Conservation (phyloP, 2,113 vertebrate species). For the Taurulus bubalis region DNA sequence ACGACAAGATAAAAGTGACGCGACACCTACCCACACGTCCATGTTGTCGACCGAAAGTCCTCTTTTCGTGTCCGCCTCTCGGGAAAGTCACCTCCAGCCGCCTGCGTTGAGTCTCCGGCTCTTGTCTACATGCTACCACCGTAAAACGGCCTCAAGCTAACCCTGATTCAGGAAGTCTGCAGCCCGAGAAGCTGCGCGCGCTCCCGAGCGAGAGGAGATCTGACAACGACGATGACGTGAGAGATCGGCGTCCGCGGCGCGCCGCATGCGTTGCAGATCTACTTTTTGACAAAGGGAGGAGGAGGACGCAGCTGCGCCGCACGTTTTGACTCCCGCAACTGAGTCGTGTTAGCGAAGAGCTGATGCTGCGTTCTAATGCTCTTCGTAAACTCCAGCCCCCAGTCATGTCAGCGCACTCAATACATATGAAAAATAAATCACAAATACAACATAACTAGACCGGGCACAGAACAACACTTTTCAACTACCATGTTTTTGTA, state of each 20-base stretch:
- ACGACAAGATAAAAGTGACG: not conserved
- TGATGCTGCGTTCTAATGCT: constrained; percentile 13
- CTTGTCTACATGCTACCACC: constrained; percentile 73
- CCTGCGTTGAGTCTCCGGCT: constrained; percentile 37
- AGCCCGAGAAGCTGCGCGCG: constrained; percentile 8
- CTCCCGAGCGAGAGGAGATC: constrained; percentile 40
- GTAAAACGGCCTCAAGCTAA: constrained; percentile 61
- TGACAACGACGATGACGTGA: not conserved
- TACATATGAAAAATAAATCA: not conserved
- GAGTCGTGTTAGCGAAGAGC: not conserved
- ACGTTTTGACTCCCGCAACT: constrained; percentile 1
- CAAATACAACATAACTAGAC: not conserved
- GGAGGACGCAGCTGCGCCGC: not conserved
- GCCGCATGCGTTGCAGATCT: constrained; percentile 20
- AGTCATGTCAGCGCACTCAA: not conserved
- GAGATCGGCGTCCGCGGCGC: fast-evolving
- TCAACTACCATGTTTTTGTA: not conserved
- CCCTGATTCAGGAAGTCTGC: constrained; percentile 77
- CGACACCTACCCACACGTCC: constrained; percentile 82
- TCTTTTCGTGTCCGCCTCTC: constrained; percentile 29
- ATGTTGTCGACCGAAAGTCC: constrained; percentile 64
- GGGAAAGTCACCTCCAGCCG: constrained; percentile 49
- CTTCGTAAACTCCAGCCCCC: not conserved
- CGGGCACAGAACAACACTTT: too few relatives aligned
- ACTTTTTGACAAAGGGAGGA: not conserved